A percentile compares a stretch with the other conserved stretches of the same genome.
Evolutionary conservation across 2,113 vertebrate genomes (phyloP).

Genomic region (Origma solitaria): DNA sequence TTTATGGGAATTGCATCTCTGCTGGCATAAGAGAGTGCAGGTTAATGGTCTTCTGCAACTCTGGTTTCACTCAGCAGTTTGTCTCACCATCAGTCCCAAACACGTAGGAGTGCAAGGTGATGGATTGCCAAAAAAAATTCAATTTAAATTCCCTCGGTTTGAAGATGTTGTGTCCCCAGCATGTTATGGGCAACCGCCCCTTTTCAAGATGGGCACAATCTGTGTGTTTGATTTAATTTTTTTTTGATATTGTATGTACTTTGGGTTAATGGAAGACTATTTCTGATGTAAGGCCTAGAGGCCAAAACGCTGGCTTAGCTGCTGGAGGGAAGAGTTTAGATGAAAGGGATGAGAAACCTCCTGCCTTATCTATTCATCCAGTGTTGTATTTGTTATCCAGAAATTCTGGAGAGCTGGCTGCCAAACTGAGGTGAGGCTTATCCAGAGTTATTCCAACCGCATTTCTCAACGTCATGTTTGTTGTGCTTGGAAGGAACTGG

Average conservation of each 20-base stretch:
- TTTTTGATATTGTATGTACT: background rate
- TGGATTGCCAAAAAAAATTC: background rate
- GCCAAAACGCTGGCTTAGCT: background rate
- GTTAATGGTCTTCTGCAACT: background rate
- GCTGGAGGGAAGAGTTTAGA: background rate
- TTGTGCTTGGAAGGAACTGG: conserved; percentile 57
- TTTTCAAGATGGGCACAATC: background rate
- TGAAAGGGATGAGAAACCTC: background rate
- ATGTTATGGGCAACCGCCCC: background rate
- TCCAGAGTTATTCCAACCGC: background rate
- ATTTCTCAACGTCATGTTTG: conserved; percentile 54
- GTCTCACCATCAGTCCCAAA: background rate
- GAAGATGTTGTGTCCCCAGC: background rate
- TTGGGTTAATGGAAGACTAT: background rate
- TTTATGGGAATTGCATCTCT: background rate
- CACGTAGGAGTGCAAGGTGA: rapidly evolving
- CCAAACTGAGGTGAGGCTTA: conserved; percentile 31
- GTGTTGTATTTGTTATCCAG: conserved; percentile 8
- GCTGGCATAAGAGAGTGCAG: background rate
- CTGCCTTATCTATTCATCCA: conserved; percentile 34
- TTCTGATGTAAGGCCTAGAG: background rate
- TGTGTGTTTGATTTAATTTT: background rate
- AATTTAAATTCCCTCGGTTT: background rate
- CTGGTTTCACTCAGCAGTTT: background rate
- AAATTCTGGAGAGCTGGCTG: conserved; percentile 32